Conservation (phyloP, 2,113 vertebrate species). For the Pygathrix nemaeus region DNA sequence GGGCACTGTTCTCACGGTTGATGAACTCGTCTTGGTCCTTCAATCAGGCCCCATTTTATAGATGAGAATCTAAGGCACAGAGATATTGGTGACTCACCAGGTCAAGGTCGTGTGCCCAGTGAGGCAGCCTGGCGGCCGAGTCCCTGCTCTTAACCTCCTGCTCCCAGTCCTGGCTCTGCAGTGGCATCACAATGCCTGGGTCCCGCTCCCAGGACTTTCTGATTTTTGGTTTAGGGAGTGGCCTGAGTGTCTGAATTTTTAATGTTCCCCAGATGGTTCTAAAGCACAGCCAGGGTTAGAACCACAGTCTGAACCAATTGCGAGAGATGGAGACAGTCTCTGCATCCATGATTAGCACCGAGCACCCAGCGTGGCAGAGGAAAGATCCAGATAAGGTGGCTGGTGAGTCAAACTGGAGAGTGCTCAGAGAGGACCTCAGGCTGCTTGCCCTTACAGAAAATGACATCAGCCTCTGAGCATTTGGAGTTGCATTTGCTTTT, state of each 20-base stretch:
- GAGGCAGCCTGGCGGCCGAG: neutral
- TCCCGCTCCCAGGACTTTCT: neutral
- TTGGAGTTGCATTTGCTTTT: neutral
- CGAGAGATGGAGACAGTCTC: neutral
- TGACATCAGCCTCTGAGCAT: neutral
- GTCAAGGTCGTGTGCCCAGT: too few species aligned
- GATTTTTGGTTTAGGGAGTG: neutral
- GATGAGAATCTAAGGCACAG: neutral
- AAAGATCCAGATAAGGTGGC: neutral
- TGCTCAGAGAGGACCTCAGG: neutral
- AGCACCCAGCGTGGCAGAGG: neutral
- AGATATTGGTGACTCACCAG: neutral
- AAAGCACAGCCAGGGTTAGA: neutral
- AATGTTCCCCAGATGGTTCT: neutral
- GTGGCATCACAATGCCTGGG: neutral
- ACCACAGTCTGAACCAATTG: neutral
- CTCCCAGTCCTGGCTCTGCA: neutral
- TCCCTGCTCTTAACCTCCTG: neutral
- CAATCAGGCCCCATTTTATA: neutral
- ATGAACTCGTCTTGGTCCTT: neutral
- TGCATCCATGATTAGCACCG: neutral
- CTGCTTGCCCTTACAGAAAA: neutral
- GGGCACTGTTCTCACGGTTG: neutral
- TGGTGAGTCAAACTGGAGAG: neutral
- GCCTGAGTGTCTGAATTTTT: neutral